Evolutionary conservation across 2,113 vertebrate genomes (phyloP), one percentile per base, ranked within the genome.

Genomic region (Microcebus lehilahytsara): DNA sequence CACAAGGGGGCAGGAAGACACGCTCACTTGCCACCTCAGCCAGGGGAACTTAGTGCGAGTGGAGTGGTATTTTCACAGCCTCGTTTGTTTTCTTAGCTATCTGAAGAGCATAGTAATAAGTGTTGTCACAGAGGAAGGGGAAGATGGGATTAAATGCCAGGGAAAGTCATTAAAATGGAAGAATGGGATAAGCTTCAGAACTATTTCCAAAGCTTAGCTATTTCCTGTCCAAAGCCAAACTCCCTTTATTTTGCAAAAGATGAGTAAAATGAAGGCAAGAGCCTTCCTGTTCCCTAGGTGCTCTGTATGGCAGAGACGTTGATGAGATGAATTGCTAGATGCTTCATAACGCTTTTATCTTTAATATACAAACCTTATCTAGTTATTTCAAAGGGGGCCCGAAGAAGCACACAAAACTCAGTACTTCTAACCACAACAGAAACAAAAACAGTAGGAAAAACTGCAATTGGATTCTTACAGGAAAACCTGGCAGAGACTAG

Each of bases 141-240:
- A 91, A 72, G 86, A 78, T 85, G 60, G 95, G 64, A 93, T 97
- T 97, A 92, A 97, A 93, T 90, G 74, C 60, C 81, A 92, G 60
- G 71, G 75, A 97, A 95, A 97, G 75, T 89, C 96, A 97, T 97
- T 97, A 92, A 96, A 93, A 96, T 90, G 60, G 97, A 96, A 96
- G 94, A 97, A 96, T 92, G 60, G 79, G 75, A 66, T 97, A 97
- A 97, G 80, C 87, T 66, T 95, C 84, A 92, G 84, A 97, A 95
- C 95, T 95, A 74, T 93, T 96, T 94, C 85, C n/a, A 95, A 93
- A 86, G 23, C 84, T 89, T 96, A 85, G 91, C 83, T 95, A 92
- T 96, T 86, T 91, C 79, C 84, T 97, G 37, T 60, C 90, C 94
- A 92, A 97, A 74, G 46, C 60, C 83, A 95, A 93, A 40, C 87